Conservation (phyloP, 2,797 vertebrate species). For the Halcyon chelicuti region DNA sequence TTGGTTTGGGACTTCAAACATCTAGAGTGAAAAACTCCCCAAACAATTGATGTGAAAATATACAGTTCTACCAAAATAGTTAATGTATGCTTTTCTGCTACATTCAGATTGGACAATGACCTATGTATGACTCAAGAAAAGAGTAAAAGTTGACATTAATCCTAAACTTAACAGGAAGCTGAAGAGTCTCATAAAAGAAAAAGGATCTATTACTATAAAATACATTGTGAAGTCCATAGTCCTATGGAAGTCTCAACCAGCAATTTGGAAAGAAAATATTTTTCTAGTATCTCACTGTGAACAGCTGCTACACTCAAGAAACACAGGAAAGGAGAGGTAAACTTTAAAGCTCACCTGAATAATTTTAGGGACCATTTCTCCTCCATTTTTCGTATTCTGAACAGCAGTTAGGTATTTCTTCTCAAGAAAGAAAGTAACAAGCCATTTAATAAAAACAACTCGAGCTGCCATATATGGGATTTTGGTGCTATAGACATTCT, state of each 20-base stretch:
- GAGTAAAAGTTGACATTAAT: neutral
- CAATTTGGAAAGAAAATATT: neutral
- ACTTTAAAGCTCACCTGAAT: constrained; percentile 85
- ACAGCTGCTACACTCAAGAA: neutral
- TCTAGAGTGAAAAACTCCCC: neutral
- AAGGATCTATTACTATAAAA: neutral
- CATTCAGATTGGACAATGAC: neutral
- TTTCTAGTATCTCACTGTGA: neutral
- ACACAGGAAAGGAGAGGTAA: neutral
- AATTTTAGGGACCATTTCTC: constrained; percentile 92
- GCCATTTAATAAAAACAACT: constrained; percentile 97
- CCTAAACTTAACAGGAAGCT: neutral
- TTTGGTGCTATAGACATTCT: constrained; percentile 92
- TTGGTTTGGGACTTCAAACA: neutral
- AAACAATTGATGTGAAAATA: neutral
- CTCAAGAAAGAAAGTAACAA: constrained; percentile 99
- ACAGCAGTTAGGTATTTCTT: constrained; percentile 91
- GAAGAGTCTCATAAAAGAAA: neutral
- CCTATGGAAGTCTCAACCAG: neutral
- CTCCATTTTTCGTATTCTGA: constrained; percentile 91
- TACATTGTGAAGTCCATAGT: neutral
- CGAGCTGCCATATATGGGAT: constrained; percentile 95
- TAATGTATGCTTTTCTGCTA: neutral
- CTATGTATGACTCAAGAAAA: accelerated
- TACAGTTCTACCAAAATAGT: neutral